These are phyloP conservation scores for Callaeas wilsoni DNA, from an alignment of 2,113 vertebrate species.

Conservation along the genomic window DNA sequence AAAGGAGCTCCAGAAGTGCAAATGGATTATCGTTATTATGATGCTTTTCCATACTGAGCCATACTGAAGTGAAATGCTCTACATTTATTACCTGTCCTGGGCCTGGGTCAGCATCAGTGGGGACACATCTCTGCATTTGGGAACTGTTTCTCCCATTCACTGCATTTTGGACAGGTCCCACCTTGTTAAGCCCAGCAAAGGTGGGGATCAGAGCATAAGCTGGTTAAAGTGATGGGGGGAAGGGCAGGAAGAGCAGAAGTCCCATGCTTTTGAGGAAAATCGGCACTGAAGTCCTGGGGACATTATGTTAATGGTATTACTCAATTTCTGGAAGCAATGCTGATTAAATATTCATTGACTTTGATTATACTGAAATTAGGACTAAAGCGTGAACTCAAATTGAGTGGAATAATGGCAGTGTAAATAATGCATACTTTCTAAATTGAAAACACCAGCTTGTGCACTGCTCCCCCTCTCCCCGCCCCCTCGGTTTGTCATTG, in stretches of 20 bases:
- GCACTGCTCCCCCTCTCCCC: slow-evolving; percentile 58
- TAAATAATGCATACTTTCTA: slow-evolving; percentile 90
- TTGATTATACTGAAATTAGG: slow-evolving; percentile 92
- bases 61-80: background rate
- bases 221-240: slow-evolving; percentile 19
- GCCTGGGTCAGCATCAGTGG: background rate
- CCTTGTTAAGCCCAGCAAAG: background rate
- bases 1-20: slow-evolving; percentile 31
- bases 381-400: slow-evolving; percentile 85
- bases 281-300: slow-evolving; percentile 75
- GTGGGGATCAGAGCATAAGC: background rate
- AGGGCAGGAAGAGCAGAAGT: slow-evolving; percentile 56
- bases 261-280: slow-evolving; percentile 76
- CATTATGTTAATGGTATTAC: slow-evolving; percentile 91
- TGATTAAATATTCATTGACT: slow-evolving; percentile 93
- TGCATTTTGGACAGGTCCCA: background rate
- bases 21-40: background rate
- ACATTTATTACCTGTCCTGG: background rate
- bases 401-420: slow-evolving; percentile 86
- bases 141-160: background rate
- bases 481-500: slow-evolving; percentile 65
- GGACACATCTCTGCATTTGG: background rate
- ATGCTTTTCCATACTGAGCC: background rate
- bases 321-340: slow-evolving; percentile 84
- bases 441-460: slow-evolving; percentile 86